Evolutionary conservation across 1,140 invertebrate genomes (phyloP).

Genomic region (Drosophila kikkawai): DNA sequence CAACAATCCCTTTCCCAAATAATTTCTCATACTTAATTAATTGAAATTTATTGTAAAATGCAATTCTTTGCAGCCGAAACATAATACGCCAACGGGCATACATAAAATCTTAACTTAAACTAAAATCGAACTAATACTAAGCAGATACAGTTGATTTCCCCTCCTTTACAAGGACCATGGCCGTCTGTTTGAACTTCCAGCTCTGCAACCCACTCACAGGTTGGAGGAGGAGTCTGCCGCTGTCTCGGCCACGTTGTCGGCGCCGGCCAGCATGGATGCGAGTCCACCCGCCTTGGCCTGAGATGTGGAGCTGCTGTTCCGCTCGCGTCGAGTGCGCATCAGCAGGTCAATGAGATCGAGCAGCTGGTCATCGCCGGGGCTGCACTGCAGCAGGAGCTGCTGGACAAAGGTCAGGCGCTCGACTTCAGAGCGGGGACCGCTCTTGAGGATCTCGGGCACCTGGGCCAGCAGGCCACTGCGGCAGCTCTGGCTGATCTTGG

Average conservation of each 20-base stretch:
- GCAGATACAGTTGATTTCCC: slow-evolving; percentile 11
- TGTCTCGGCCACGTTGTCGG: slow-evolving; percentile 72
- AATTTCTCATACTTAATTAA: not conserved
- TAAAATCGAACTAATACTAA: slow-evolving; percentile 13
- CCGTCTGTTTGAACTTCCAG: not conserved
- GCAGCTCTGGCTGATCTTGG: slow-evolving; percentile 74
- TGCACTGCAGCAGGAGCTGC: slow-evolving; percentile 58
- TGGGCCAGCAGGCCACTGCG: slow-evolving; percentile 68
- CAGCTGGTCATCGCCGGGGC: slow-evolving; percentile 60
- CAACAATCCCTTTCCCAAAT: not conserved
- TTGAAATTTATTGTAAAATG: slow-evolving; percentile 27
- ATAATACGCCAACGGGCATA: slow-evolving; percentile 36
- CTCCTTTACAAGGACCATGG: slow-evolving; percentile 10
- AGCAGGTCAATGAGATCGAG: slow-evolving; percentile 73
- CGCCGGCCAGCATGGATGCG: not conserved
- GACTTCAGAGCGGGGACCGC: slow-evolving; percentile 53
- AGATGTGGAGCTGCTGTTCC: slow-evolving; percentile 18
- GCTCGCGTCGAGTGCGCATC: slow-evolving; percentile 46
- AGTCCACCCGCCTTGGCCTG: slow-evolving; percentile 8
- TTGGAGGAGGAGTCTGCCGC: slow-evolving; percentile 81
- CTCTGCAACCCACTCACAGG: slow-evolving; percentile 33
- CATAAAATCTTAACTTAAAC: slow-evolving; percentile 10
- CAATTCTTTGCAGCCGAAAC: slow-evolving; percentile 27
- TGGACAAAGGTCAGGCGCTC: slow-evolving; percentile 67
- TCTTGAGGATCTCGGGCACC: slow-evolving; percentile 65